Base-by-base conservation (phyloP, 2,888 invertebrate species). In the Macrophya alboannulata region DNA sequence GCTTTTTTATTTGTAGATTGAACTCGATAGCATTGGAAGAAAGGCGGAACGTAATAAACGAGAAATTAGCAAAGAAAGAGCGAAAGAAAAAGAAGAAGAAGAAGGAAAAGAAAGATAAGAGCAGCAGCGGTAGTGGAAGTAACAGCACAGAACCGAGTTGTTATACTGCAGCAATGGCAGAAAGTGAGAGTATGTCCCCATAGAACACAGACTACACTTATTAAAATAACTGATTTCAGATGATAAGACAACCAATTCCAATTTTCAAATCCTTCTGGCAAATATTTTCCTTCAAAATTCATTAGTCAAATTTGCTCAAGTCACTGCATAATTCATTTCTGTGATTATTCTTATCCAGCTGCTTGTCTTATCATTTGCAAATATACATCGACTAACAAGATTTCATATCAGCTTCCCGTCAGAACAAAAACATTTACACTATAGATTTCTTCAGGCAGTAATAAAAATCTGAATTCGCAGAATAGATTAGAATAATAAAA, bases 11-110 rank as follows among this genome's bases (percentile, higher is more conserved):
- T 62, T 25, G 15, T 88, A 95, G 96, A 90, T 94, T 95, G 87
- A 95, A 95, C 89, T 96, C 96, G 12, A 95, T 96, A 88, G 95
- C 96, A 89, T 94, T 97, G 91, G 96, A 96, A 90, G 95, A 96
- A 93, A 95, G 96, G 81, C 95, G 97, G 86, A 95, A 95, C 94
- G 95, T 95, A 86, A 94, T 97, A 86, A 96, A 96, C 90, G 97
- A 97, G 90, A 97, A 97, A 94, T 93, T 97, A 90, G 96, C 96
- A 86, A 96, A 96, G 91, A 96, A 96, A 91, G 96, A 97, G 91
- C 94, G 96, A n/a, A 96, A 96, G 93, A 95, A 95, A 91, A 96
- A 97, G 91, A 97, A 97, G 94, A 96, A 95, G 93, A 95, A 95
- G 94, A 96, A 96, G 92, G 95, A 95, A 86, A 94, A 94, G 87